phyloP scores from a whole-genome alignment of 1,140 invertebrate species.

The Magallana gigas region DNA sequence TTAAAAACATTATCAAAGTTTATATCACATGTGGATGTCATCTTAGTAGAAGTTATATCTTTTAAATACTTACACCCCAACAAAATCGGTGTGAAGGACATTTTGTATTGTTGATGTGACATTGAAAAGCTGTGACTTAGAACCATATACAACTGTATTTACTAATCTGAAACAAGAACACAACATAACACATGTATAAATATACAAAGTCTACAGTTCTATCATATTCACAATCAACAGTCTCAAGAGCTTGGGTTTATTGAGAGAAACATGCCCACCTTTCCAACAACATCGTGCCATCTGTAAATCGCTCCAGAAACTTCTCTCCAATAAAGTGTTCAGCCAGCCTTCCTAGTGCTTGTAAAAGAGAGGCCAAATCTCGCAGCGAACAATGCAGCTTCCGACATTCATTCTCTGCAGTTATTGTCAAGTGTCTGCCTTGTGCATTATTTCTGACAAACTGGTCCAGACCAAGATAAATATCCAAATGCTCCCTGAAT shows the following conservation, averaged over 20 bases:
- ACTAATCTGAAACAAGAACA: conserved; percentile 75
- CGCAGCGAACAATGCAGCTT: conserved; percentile 82
- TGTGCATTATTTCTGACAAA: conserved; percentile 73
- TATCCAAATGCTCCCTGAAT: conserved; percentile 81
- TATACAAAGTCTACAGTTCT: too few relatives aligned
- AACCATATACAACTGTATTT: conserved; percentile 78
- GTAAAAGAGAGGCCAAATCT: conserved; percentile 84
- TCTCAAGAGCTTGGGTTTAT: too few relatives aligned
- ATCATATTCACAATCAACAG: too few relatives aligned
- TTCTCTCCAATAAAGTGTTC: conserved; percentile 82
- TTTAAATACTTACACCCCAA: conserved; percentile 80
- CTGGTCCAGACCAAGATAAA: conserved; percentile 81
- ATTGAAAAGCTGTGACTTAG: conserved; percentile 78
- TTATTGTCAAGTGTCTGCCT: conserved; percentile 76
- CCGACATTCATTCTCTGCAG: conserved; percentile 80
- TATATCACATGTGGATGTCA: not conserved
- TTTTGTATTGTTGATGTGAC: conserved; percentile 77
- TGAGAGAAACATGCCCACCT: conserved; percentile 61
- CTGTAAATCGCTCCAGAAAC: conserved; percentile 75
- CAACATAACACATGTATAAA: not conserved
- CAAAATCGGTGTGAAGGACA: conserved; percentile 80
- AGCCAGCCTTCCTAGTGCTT: conserved; percentile 83
- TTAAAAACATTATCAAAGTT: not conserved
- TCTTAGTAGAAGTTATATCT: too few relatives aligned
- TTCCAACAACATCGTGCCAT: conserved; percentile 73